Base-by-base conservation (phyloP, 2,888 invertebrate genomes). In the Microplitis manilae region DNA sequence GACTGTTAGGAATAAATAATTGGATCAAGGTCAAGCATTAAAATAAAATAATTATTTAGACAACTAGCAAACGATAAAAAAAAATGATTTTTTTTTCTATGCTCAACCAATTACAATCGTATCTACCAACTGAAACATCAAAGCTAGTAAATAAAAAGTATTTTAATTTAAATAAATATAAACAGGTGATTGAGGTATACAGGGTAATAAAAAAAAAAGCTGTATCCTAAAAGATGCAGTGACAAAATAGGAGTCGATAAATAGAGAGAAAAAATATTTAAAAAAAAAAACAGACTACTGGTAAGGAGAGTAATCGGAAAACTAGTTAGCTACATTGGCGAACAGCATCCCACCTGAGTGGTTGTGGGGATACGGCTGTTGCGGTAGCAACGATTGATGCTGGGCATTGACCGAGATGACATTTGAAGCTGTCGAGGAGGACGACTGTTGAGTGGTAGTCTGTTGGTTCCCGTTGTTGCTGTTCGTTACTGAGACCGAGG, bases 291-390 rank as follows among this genome's bases (percentile, higher is more conserved):
- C 17, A 30, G 41, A 71, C 74, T 74, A 79, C 38, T 79, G 41
- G 79, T 82, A 78, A 77, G 69, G 70, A 78, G 50, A 65, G 20
- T 30, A 76, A 77, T 71, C 70, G 76, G 75, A 84, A 60, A 78
- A 78, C 79, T 80, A 81, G 77, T 50, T 80, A 81, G 73, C 79
- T 80, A 79, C 68, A 80, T 30, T 79, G 80, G 83, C 81, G 79
- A 83, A 80, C 83, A 81, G 73, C 83, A 83, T 83, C 87, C 86
- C 86, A 87, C 85, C 86, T 87, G 87, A 86, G 85, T 87, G 87
- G 83, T 84, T 88, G 87, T 87, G 88, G 88, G 89, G 84, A 84
- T 86, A 86, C 84, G 90, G 86, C 85, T 90, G 91, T 90, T 87
- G 87, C 84, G 84, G 86, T 82, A 86, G 83, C 92, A 86, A 93